Evolutionary conservation across 2,888 invertebrate species (phyloP).

Genomic region (Tenodera sinensis): DNA sequence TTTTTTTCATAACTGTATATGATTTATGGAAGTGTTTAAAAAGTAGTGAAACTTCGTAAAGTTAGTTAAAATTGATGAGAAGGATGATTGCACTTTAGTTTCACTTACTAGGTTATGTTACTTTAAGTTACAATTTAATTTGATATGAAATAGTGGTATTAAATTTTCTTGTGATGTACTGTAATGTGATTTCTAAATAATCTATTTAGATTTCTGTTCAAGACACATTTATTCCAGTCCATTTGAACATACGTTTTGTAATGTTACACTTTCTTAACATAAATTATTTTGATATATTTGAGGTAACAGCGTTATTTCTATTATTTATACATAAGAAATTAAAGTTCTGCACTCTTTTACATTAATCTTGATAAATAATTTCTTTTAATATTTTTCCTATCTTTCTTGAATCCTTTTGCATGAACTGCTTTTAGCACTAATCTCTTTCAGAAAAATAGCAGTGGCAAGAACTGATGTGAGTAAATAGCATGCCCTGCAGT

Average conservation of each 20-base stretch:
- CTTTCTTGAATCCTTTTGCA: background rate
- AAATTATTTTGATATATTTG: too few relatives aligned
- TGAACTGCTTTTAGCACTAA: background rate
- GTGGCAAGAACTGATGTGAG: background rate
- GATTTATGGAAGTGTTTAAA: too few relatives aligned
- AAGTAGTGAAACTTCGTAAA: too few relatives aligned
- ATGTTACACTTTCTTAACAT: too few relatives aligned
- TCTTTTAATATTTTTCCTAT: background rate
- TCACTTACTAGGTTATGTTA: too few relatives aligned
- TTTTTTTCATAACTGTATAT: too few relatives aligned
- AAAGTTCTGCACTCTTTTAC: background rate
- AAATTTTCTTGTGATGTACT: background rate
- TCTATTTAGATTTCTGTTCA: background rate
- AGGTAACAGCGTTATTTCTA: too few relatives aligned
- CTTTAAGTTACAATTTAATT: too few relatives aligned
- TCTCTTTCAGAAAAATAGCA: background rate
- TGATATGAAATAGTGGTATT: too few relatives aligned
- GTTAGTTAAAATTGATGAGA: too few relatives aligned
- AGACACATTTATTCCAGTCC: background rate
- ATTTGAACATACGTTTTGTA: background rate
- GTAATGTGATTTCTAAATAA: background rate
- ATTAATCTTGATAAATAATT: background rate
- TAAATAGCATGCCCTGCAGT: background rate
- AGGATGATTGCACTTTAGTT: too few relatives aligned
- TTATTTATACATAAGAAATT: too few relatives aligned